These are phyloP conservation scores for Chirona hameri DNA, from an alignment of 2,888 invertebrate genomes.

Conservation along the genomic window DNA sequence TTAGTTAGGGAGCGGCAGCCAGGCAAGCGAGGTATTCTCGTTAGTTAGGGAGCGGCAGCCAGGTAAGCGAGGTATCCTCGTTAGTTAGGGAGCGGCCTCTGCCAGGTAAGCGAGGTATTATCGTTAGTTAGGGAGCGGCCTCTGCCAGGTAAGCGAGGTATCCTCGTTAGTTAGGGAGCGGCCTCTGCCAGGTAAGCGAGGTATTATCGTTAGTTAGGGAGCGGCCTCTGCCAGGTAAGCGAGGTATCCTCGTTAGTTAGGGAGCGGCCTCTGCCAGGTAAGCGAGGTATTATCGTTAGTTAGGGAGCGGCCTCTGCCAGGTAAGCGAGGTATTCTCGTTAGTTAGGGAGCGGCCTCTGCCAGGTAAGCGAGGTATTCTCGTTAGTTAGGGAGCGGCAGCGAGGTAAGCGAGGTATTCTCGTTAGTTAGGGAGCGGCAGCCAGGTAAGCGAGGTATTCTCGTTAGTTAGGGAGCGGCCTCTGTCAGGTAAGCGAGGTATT, in stretches of 20 bases:
- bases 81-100: conserved; percentile 28
- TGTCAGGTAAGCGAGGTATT: background rate
- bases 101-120: background rate
- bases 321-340: background rate
- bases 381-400: too few relatives aligned
- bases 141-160: background rate
- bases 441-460: background rate
- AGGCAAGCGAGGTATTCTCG: background rate
- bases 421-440: too few relatives aligned
- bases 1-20: too few relatives aligned
- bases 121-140: conserved; percentile 24
- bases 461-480: conserved; percentile 28
- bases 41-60: too few relatives aligned
- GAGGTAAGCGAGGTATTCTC: background rate
- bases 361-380: background rate
- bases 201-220: background rate
- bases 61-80: background rate
- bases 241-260: background rate
- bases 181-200: conserved; percentile 13
- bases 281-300: background rate
- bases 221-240: conserved; percentile 28
- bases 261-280: conserved; percentile 28
- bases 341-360: conserved; percentile 25
- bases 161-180: background rate
- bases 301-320: conserved; percentile 30